Evolutionary conservation across 2,113 vertebrate genomes (phyloP).

Genomic region (Bos javanicus): DNA sequence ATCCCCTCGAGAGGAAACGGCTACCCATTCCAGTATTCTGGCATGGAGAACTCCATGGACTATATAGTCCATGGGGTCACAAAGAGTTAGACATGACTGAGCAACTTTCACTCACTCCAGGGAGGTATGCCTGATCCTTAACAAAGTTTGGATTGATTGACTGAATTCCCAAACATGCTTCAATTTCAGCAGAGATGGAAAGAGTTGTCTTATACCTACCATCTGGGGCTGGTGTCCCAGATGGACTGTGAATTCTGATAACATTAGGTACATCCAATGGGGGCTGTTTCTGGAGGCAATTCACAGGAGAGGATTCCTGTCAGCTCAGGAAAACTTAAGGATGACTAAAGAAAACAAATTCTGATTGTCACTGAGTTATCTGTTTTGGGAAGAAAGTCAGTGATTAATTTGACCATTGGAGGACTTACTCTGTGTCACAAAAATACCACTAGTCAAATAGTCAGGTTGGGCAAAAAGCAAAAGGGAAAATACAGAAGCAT

Average conservation of each 20-base stretch:
- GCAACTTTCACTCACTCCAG: background rate
- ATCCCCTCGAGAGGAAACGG: background rate
- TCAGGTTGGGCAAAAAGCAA: background rate
- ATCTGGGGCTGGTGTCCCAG: background rate
- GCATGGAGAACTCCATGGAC: background rate
- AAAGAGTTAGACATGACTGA: background rate
- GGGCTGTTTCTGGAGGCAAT: background rate
- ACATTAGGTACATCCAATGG: background rate
- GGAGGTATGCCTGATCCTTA: background rate
- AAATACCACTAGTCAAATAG: background rate
- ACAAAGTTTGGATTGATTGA: background rate
- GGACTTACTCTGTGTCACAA: background rate
- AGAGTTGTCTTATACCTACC: background rate
- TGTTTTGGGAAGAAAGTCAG: background rate
- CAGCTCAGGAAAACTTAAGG: background rate
- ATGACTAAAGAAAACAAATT: background rate
- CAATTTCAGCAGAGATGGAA: background rate
- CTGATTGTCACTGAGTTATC: background rate
- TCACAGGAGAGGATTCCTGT: background rate
- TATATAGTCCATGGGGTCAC: background rate
- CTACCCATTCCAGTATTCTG: background rate
- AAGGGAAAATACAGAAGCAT: background rate
- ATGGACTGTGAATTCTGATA: background rate
- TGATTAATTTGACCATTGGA: background rate
- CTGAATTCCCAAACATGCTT: background rate